Evolutionary conservation across 2,113 vertebrate genomes (phyloP).

Genomic region (Numida meleagris): DNA sequence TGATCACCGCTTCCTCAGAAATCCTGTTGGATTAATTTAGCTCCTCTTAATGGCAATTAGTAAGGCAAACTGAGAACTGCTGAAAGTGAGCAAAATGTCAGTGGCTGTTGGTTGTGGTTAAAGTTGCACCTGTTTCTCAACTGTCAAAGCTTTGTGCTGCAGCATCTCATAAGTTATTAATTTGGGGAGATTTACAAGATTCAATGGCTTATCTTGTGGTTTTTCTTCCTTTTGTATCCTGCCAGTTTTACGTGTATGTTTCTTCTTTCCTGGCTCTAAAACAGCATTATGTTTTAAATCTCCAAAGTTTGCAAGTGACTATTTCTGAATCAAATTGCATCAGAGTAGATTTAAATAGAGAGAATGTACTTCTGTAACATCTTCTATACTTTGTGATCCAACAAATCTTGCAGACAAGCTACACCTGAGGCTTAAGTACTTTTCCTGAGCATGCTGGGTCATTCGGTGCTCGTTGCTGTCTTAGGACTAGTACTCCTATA

Average conservation of each 20-base stretch:
- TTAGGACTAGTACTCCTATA: neutral
- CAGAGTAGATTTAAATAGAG: neutral
- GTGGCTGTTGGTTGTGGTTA: neutral
- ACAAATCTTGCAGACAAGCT: neutral
- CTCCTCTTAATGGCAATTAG: neutral
- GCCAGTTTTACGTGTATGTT: neutral
- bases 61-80: neutral
- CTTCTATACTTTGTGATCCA: neutral
- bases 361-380: neutral
- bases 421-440: neutral
- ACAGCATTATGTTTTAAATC: neutral
- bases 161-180: neutral
- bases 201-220: neutral
- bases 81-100: neutral
- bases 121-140: neutral
- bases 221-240: neutral
- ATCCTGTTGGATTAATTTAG: conserved; percentile 15
- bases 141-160: neutral
- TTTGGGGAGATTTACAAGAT: neutral
- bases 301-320: neutral
- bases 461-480: neutral
- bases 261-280: neutral
- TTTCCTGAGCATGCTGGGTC: neutral
- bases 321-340: neutral
- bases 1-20: neutral